Evolutionary conservation across 2,888 invertebrate species (phyloP).

Genomic region (Erannis defoliaria): DNA sequence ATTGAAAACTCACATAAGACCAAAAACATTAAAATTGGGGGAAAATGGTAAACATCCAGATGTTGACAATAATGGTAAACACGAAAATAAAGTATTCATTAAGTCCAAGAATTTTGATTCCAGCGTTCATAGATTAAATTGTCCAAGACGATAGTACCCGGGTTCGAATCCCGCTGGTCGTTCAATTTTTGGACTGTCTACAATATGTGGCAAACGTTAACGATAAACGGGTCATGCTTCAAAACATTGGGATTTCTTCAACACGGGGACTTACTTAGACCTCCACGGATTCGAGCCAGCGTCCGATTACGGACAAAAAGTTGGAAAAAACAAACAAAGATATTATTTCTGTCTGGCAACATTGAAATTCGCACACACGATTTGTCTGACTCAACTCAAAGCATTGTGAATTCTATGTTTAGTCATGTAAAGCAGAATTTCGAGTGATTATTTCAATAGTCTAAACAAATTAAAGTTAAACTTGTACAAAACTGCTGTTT

Average conservation of each 20-base stretch:
- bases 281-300: conserved; percentile 82
- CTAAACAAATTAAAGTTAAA: too few relatives aligned
- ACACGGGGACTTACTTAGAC: conserved; percentile 79
- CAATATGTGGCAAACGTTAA: neutral
- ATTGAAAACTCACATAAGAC: neutral
- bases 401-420: neutral
- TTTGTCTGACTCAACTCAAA: neutral
- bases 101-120: neutral
- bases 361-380: conserved; percentile 4
- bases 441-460: too few relatives aligned
- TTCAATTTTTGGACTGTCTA: conserved; percentile 1
- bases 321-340: conserved; percentile 74
- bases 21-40: neutral
- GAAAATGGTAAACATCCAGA: conserved; percentile 16
- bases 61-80: conserved; percentile 12
- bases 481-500: too few relatives aligned
- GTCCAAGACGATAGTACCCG: neutral
- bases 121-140: neutral
- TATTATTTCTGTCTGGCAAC: conserved; percentile 72
- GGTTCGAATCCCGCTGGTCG: neutral
- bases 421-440: neutral
- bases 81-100: neutral
- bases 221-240: conserved; percentile 25
- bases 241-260: conserved; percentile 2
- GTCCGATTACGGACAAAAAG: conserved; percentile 84